A percentile compares a stretch with the other conserved stretches of the same genome.
phyloP scores from a whole-genome alignment of 2,113 vertebrate species.

The Hemichromis elongatus region DNA sequence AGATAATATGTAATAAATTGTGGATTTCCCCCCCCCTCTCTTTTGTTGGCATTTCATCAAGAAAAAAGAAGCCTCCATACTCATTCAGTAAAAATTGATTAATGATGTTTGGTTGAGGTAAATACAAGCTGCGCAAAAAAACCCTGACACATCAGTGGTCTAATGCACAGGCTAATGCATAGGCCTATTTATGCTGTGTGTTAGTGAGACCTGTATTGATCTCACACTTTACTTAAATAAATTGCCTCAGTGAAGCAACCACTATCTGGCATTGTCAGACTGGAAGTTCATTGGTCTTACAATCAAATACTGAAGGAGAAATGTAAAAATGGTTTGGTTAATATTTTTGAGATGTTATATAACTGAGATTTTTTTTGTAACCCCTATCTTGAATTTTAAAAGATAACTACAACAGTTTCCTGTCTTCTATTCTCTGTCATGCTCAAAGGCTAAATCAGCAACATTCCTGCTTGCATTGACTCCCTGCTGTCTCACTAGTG shows the following conservation, averaged over 20 bases:
- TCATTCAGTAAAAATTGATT: constrained; percentile 23
- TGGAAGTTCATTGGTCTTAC: background rate
- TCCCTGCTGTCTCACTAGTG: background rate
- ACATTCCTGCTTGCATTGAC: background rate
- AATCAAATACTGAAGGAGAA: background rate
- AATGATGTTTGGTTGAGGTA: constrained; percentile 53
- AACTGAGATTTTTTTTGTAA: background rate
- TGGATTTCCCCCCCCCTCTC: background rate
- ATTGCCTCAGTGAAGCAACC: constrained; percentile 50
- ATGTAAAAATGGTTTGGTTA: background rate
- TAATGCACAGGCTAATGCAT: constrained; percentile 62
- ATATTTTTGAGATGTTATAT: background rate
- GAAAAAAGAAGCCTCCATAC: background rate
- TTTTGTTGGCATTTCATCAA: background rate
- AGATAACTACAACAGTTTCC: background rate
- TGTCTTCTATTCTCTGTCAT: background rate
- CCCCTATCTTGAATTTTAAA: background rate
- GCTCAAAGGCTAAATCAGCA: background rate
- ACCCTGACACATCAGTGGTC: constrained; percentile 38
- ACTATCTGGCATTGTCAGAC: constrained; percentile 27
- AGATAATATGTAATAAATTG: background rate
- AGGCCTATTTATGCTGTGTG: constrained; percentile 52
- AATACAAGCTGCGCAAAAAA: constrained; percentile 33
- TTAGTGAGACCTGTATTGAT: constrained; percentile 61
- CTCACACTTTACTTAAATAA: constrained; percentile 66